Conservation (phyloP, 2,113 vertebrate species). For the Macquaria ambigua region DNA sequence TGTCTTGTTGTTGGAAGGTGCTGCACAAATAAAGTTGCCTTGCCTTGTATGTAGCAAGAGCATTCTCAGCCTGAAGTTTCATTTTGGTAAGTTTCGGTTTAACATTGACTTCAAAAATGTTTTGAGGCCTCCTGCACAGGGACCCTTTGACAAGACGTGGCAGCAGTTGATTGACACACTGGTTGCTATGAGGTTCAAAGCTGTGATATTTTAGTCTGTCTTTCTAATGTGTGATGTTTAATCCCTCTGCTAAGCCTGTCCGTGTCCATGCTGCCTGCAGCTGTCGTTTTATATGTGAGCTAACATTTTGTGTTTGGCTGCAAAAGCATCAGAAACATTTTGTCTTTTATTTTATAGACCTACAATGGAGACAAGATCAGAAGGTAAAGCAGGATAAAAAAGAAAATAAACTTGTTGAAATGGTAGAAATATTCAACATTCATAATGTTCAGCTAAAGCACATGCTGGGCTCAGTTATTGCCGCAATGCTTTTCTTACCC, state of each 20-base stretch:
- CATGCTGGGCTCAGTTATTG: no score
- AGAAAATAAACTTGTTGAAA: no score
- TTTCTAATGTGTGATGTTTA: conserved; percentile 35
- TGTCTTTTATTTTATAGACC: not conserved
- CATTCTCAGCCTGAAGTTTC: not conserved
- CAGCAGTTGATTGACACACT: conserved; percentile 16
- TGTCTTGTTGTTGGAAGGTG: not conserved
- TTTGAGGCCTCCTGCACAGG: not conserved
- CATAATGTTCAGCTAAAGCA: not conserved
- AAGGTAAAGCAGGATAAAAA: no score
- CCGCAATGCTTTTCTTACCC: not conserved
- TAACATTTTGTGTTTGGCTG: not conserved
- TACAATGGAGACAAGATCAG: not conserved
- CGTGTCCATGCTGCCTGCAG: not conserved
- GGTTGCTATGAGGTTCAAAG: conserved; percentile 21
- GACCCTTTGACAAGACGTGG: not conserved
- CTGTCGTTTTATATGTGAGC: not conserved
- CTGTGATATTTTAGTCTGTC: conserved; percentile 2
- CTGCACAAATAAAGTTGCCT: not conserved
- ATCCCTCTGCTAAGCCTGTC: conserved; percentile 31
- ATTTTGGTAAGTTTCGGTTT: not conserved
- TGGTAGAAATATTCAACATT: no score
- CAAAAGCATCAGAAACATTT: not conserved
- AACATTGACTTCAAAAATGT: not conserved
- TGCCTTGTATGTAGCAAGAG: not conserved